Conservation (phyloP, 1,140 invertebrate species). For the Chironomus striatipennis region DNA sequence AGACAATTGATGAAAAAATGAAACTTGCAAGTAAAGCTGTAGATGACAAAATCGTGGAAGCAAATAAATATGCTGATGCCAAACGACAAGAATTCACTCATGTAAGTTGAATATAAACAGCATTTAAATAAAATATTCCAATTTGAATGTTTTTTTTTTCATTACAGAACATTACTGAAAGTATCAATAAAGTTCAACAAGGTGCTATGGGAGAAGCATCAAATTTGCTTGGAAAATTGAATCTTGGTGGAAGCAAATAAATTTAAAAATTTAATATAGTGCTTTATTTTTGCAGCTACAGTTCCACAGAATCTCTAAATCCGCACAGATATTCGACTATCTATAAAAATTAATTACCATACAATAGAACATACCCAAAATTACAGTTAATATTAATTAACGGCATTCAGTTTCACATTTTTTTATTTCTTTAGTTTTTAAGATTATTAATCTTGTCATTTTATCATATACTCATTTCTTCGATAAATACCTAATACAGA, state of each 20-base stretch:
- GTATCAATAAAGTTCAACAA: conserved; percentile 33
- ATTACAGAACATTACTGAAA: conserved; percentile 33
- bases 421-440: too few species aligned
- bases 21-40: conserved; percentile 38
- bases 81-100: conserved; percentile 38
- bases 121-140: not conserved
- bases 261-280: not conserved
- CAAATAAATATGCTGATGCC: conserved; percentile 40
- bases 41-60: conserved; percentile 40
- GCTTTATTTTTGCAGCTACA: too few species aligned
- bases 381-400: too few species aligned
- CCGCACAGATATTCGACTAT: too few species aligned
- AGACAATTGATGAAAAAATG: conserved; percentile 35
- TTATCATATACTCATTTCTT: too few species aligned
- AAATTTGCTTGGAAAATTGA: conserved; percentile 36
- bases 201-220: conserved; percentile 34
- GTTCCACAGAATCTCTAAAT: too few species aligned
- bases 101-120: conserved; percentile 27
- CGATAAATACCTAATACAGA: too few species aligned
- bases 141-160: not conserved
- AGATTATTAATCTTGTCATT: too few species aligned
- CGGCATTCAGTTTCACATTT: too few species aligned
- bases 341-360: too few species aligned
- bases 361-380: too few species aligned
- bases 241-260: conserved; percentile 28